Evolutionary conservation across 2,797 vertebrate genomes (phyloP), one percentile per base, ranked within the genome.

Genomic region (Scolopax bukidnonensis): DNA sequence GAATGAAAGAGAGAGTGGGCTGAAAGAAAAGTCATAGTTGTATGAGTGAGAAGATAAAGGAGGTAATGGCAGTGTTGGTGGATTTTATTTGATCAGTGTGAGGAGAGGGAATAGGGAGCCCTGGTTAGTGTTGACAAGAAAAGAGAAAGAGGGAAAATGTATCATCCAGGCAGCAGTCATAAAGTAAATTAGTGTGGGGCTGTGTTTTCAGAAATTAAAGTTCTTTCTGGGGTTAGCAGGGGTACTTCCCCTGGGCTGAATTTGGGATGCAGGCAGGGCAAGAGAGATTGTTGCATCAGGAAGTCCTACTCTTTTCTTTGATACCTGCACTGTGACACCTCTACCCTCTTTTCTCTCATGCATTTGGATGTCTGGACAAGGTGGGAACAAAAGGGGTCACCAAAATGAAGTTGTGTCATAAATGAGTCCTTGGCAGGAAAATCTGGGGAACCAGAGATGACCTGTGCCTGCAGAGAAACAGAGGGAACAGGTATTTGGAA

Each of bases 81-180:
- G 68, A 88, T 95, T 94, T 95, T 61, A 86, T 86, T 92, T 86
- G 80, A 87, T 68, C 81, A 56, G 12, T 38, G 12, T 76, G 43
- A 81, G 23, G 24, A 89, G 69, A 65, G 9, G n/a, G 32, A 91
- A 81, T 30, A 51, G 28, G n/a, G 53, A 81, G 30, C 11, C 25
- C 40, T 67, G 17, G 69, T 88, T 91, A 81, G 12, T 69, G 40
- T 21, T 75, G 57, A 61, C 60, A 89, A 73, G 73, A 74, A 82
- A 56, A 60, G 8, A 9, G 27, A 80, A 92, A 40, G 24, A 75
- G 23, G 41, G 20, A 6, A 10, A 88, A 89, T 63, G 47, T n/a
- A 91, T 80, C 50, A 69, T 51, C 28, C 30, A 80, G 6, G 4
- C 28, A 60, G 38, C 33, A 87, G 64, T 24, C 24, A 71, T 69